A percentile compares a stretch with the other conserved stretches of the same genome.
Evolutionary conservation across 2,113 vertebrate genomes (phyloP).

Genomic region (Bufo gargarizans): DNA sequence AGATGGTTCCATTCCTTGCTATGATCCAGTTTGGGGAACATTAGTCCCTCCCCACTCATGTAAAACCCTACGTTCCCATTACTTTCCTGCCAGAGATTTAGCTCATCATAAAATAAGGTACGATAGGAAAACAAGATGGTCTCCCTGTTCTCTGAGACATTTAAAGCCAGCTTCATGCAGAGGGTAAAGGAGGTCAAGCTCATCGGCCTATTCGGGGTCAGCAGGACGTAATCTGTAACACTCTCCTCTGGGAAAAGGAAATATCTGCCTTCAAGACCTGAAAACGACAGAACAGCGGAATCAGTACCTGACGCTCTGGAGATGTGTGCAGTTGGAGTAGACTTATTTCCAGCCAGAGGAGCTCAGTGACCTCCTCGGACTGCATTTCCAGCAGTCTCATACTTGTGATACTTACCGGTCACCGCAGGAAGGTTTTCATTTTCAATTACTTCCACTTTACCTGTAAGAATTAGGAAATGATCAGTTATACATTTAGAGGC

Average conservation of each 20-base stretch:
- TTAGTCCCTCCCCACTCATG: slow-evolving; percentile 1
- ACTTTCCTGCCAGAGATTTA: slow-evolving; percentile 36
- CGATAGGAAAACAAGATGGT: slow-evolving; percentile 49
- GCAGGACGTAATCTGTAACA: not conserved
- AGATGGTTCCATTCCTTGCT: slow-evolving; percentile 29
- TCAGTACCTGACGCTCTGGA: no score
- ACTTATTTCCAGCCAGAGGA: no score
- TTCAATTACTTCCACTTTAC: not conserved
- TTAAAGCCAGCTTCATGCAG: slow-evolving; percentile 10
- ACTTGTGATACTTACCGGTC: not conserved
- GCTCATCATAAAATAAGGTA: slow-evolving; percentile 29
- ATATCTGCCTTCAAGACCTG: slow-evolving; percentile 38
- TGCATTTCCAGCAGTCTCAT: not conserved
- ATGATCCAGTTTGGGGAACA: not conserved
- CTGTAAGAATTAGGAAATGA: not conserved
- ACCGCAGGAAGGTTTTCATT: not conserved
- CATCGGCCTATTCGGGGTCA: slow-evolving; percentile 6
- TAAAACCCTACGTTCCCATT: slow-evolving; percentile 19
- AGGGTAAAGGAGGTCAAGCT: slow-evolving; percentile 26
- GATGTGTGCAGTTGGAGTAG: no score
- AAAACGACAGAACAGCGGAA: not conserved
- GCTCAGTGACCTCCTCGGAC: no score
- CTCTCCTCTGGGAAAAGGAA: slow-evolving; percentile 37
- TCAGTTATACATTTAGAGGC: no score
- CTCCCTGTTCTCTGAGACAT: slow-evolving; percentile 28